These are phyloP conservation scores for Styela clava DNA, from an alignment of 23 tunicate species.

Conservation along the genomic window DNA sequence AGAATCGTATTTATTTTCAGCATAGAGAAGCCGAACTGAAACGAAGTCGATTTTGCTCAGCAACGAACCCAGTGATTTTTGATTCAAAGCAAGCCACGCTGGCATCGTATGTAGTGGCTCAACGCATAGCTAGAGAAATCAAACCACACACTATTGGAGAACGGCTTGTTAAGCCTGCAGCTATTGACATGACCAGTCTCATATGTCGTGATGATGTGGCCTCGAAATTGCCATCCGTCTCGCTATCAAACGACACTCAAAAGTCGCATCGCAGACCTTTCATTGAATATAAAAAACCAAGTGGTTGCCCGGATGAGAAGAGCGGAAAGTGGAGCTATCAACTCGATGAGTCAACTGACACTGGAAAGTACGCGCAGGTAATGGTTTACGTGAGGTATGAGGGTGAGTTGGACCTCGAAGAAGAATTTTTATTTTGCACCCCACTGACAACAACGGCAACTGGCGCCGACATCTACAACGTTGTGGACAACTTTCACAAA, in stretches of 20 bases:
- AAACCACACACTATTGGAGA: neutral
- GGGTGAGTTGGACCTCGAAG: constrained; percentile 38
- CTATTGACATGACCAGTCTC: neutral
- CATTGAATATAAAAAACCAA: constrained; percentile 46
- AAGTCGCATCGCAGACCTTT: too few relatives aligned
- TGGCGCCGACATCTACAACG: constrained; percentile 48
- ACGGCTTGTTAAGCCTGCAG: neutral
- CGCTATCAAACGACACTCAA: constrained; percentile 52
- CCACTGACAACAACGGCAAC: constrained; percentile 57
- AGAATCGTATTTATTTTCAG: constrained; percentile 24
- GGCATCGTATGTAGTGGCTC: constrained; percentile 26
- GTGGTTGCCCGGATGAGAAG: constrained; percentile 2
- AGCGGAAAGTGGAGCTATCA: constrained; percentile 30
- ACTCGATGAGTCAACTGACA: constrained; percentile 55
- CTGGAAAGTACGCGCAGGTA: constrained; percentile 38
- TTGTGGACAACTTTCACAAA: constrained; percentile 34
- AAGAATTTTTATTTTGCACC: constrained; percentile 51
- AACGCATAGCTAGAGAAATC: neutral
- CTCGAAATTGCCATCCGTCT: constrained; percentile 41
- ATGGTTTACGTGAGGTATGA: constrained; percentile 68
- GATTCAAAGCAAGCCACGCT: constrained; percentile 31
- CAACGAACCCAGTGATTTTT: constrained; percentile 34
- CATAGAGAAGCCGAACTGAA: constrained; percentile 36
- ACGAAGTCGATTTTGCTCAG: constrained; percentile 29
- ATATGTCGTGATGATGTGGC: constrained; percentile 34